Evolutionary conservation across 2,888 invertebrate species (phyloP).

Genomic region (Xestia xanthographa): DNA sequence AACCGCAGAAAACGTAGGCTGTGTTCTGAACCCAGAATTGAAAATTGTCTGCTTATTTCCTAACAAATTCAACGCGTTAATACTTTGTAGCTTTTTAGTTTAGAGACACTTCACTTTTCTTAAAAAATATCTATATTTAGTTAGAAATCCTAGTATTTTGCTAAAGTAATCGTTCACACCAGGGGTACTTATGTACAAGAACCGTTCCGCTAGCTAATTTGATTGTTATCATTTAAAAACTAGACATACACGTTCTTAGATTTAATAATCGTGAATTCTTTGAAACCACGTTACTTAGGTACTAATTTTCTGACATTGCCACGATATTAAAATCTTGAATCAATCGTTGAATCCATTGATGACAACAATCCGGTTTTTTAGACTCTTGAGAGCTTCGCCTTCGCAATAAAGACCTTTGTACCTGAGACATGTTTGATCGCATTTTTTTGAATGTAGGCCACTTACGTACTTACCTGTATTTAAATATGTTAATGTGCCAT

Average conservation of each 20-base stretch:
- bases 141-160: background rate
- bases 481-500: conserved; percentile 35
- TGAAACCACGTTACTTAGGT: conserved; percentile 12
- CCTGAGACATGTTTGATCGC: conserved; percentile 20
- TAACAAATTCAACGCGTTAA: background rate
- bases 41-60: conserved; percentile 19
- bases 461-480: conserved; percentile 18
- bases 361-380: conserved; percentile 5
- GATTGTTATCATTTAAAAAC: conserved; percentile 38
- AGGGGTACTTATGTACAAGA: conserved; percentile 14
- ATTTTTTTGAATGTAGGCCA: conserved; percentile 23
- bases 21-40: conserved; percentile 16
- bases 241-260: conserved; percentile 11
- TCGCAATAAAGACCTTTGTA: conserved; percentile 33
- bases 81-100: background rate
- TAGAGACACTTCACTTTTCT: background rate
- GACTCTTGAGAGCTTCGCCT: background rate
- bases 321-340: conserved; percentile 7
- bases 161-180: background rate
- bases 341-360: conserved; percentile 22
- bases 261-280: conserved; percentile 41
- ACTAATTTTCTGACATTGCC: background rate
- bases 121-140: background rate
- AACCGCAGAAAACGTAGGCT: conserved; percentile 40
- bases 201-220: conserved; percentile 43